These are phyloP conservation scores for Sisor rabdophorus DNA, from an alignment of 2,113 vertebrate genomes.

Conservation along the genomic window DNA sequence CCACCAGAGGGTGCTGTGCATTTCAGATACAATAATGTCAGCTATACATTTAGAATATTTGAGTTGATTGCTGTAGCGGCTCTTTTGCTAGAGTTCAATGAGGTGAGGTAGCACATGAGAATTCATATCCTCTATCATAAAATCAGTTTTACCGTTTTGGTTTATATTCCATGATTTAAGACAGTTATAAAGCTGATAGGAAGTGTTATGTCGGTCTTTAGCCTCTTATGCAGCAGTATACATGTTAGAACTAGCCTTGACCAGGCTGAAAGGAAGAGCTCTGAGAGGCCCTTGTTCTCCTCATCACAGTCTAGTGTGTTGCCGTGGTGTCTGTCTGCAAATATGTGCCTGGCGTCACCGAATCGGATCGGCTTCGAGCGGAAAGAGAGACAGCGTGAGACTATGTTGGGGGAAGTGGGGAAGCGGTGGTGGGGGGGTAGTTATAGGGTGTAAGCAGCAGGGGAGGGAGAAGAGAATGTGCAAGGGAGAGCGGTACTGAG, in stretches of 20 bases:
- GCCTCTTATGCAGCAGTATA: not conserved
- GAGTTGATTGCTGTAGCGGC: no score
- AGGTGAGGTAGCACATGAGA: not conserved
- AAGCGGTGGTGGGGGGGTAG: not conserved
- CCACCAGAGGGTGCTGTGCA: conserved; percentile 3
- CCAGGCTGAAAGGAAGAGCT: conserved; percentile 40
- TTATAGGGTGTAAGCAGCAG: not conserved
- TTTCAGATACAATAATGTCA: not conserved
- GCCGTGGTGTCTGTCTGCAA: conserved; percentile 49
- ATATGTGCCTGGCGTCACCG: conserved; percentile 50
- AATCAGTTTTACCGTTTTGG: no score
- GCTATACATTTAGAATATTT: not conserved
- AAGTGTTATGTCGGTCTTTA: conserved; percentile 11
- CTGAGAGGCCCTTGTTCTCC: conserved; percentile 50
- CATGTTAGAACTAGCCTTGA: conserved; percentile 23
- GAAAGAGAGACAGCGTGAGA: conserved; percentile 18
- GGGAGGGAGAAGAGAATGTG: not conserved
- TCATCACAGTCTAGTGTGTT: conserved; percentile 45
- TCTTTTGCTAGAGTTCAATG: no score
- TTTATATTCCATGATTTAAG: not conserved
- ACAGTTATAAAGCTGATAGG: not conserved
- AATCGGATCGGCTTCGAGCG: conserved; percentile 40
- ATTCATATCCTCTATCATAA: not conserved
- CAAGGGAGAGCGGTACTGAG: not conserved
- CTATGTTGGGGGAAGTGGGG: not conserved